A percentile compares a stretch with the other conserved stretches of the same genome.
Evolutionary conservation across 2,888 invertebrate genomes (phyloP).

Genomic region (Melinaea marsaeus): DNA sequence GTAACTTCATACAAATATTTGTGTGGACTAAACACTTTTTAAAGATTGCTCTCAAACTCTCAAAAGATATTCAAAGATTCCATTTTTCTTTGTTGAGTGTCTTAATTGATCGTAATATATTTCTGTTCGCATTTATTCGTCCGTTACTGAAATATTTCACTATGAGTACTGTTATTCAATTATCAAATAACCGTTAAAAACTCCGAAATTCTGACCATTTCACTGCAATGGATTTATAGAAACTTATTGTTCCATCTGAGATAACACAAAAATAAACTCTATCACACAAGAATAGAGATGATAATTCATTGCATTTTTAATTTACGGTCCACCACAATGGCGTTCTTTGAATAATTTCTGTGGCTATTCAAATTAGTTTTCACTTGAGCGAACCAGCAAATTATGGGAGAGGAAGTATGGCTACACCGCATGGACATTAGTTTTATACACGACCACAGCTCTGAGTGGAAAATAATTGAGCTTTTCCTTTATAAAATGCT

Average conservation of each 20-base stretch:
- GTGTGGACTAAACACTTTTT: too few species aligned
- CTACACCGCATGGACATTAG: constrained; percentile 20
- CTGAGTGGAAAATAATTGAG: constrained; percentile 1
- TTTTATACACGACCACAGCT: constrained; percentile 6
- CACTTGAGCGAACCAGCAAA: constrained; percentile 52
- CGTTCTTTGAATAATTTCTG: constrained; percentile 30
- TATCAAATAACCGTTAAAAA: constrained; percentile 7
- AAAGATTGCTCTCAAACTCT: not conserved
- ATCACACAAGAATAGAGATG: not conserved
- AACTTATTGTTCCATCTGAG: not conserved
- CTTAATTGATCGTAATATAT: not conserved
- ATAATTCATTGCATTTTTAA: not conserved
- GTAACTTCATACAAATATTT: too few species aligned
- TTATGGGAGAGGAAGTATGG: constrained; percentile 32
- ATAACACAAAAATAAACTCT: not conserved
- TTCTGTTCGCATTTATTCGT: not conserved
- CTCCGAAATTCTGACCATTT: constrained; percentile 4
- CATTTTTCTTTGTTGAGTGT: not conserved
- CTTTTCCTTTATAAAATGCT: not conserved
- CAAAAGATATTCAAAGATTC: not conserved
- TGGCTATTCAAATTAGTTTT: constrained; percentile 53
- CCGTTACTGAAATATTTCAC: not conserved
- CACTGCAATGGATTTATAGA: constrained; percentile 1
- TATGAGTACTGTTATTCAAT: constrained; percentile 5
- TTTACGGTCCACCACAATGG: constrained; percentile 34